Percentiles rank a stretch among this genome's conserved stretches.
These are phyloP conservation scores for Drosophila fungiperda DNA, from an alignment of 2,888 invertebrate species.

Conservation along the genomic window DNA sequence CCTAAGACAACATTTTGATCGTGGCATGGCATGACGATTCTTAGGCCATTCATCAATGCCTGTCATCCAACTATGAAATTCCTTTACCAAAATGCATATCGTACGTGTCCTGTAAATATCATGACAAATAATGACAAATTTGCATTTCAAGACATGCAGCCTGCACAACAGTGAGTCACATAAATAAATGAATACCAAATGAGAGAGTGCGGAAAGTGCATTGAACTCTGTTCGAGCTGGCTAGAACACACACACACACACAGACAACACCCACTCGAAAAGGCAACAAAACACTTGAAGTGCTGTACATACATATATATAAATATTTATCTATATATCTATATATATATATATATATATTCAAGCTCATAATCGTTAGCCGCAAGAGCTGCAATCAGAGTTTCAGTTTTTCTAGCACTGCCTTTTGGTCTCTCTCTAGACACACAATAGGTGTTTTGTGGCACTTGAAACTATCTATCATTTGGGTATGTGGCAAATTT, in stretches of 20 bases:
- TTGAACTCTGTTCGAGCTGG: conserved; percentile 49
- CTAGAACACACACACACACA: conserved; percentile 24
- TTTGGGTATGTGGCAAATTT: conserved; percentile 57
- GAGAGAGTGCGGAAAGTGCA: conserved; percentile 39
- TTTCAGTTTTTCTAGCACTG: conserved; percentile 24
- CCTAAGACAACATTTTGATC: conserved; percentile 5
- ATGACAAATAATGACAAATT: conserved; percentile 75
- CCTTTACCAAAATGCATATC: conserved; percentile 45
- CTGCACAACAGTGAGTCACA: conserved; percentile 45
- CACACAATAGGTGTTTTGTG: conserved; percentile 56
- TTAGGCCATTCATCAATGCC: conserved; percentile 40
- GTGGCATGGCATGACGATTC: background rate
- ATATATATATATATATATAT: conserved; percentile 1
- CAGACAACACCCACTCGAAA: conserved; percentile 19
- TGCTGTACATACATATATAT: background rate
- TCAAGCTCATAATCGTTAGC: conserved; percentile 65
- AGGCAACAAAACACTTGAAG: conserved; percentile 44
- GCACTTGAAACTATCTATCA: conserved; percentile 67
- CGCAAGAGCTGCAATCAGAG: conserved; percentile 57
- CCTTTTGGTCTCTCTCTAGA: conserved; percentile 2
- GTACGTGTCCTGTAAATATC: conserved; percentile 58
- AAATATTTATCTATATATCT: conserved; percentile 7
- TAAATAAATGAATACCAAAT: conserved; percentile 68
- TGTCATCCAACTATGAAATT: conserved; percentile 40
- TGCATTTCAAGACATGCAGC: conserved; percentile 64